Percentiles rank a stretch among this genome's conserved stretches.
Evolutionary conservation across 1,140 invertebrate genomes (phyloP).

Genomic region (Lucilia cuprina): DNA sequence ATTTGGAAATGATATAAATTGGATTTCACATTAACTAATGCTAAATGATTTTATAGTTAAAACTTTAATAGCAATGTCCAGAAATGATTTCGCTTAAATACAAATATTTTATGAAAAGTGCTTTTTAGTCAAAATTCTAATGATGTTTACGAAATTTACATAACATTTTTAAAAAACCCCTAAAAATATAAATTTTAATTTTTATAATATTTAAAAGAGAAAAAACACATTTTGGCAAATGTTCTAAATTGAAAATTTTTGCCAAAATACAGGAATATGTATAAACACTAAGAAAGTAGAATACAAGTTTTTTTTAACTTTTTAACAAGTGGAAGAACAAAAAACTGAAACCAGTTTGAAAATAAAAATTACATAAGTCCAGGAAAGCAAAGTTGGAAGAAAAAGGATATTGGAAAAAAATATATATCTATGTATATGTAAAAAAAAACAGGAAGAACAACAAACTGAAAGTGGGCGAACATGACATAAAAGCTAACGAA

Average conservation of each 20-base stretch:
- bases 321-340: not conserved
- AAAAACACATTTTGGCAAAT: not conserved
- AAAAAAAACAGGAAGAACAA: conserved; percentile 16
- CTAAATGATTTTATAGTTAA: no score
- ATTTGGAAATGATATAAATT: not conserved
- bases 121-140: no score
- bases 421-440: no score
- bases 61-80: no score
- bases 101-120: no score
- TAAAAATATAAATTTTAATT: no score
- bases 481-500: conserved; percentile 7
- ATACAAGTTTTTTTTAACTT: not conserved
- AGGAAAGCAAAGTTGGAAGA: not conserved
- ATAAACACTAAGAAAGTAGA: not conserved
- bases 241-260: not conserved
- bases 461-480: conserved; percentile 2
- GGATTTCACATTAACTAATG: no score
- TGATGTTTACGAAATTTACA: not conserved
- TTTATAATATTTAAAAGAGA: not conserved
- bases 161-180: no score
- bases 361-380: conserved; percentile 20
- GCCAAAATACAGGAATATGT: not conserved
- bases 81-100: no score
- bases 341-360: not conserved
- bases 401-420: conserved; percentile 5